Conservation (phyloP, 2,888 invertebrate species). For the Oscheius sp. region DNA sequence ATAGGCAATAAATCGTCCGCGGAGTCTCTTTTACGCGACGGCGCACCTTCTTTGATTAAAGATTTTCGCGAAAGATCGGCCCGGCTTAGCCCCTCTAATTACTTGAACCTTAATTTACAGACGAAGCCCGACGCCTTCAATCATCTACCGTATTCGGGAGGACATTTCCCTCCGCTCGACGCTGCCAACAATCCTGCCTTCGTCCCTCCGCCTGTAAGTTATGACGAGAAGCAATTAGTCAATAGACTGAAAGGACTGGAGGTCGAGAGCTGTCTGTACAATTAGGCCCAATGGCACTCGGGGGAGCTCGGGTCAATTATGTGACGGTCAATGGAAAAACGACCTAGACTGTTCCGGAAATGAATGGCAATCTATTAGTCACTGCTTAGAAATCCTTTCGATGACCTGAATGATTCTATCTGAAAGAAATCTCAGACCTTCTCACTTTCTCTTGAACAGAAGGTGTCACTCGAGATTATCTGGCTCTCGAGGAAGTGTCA, state of each 20-base stretch:
- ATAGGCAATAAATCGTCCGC: conserved; percentile 14
- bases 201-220: conserved; percentile 20
- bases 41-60: conserved; percentile 17
- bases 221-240: conserved; percentile 15
- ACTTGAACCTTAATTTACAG: background rate
- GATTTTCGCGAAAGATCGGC: conserved; percentile 5
- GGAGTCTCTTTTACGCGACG: conserved; percentile 3
- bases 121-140: background rate
- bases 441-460: too few relatives aligned
- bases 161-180: background rate
- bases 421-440: too few relatives aligned
- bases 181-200: conserved; percentile 4
- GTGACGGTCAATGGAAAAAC: background rate
- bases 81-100: conserved; percentile 6
- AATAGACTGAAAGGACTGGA: conserved; percentile 11
- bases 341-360: background rate
- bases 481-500: too few relatives aligned
- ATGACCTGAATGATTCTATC: too few relatives aligned
- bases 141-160: conserved; percentile 2
- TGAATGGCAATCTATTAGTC: conserved; percentile 8
- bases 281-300: conserved; percentile 19
- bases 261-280: conserved; percentile 29
- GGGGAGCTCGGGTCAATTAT: conserved; percentile 16
- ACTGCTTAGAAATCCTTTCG: background rate
- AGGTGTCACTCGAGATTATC: too few relatives aligned